Conservation (phyloP, 1,140 invertebrate genomes). For the Trissolcus basalis region DNA sequence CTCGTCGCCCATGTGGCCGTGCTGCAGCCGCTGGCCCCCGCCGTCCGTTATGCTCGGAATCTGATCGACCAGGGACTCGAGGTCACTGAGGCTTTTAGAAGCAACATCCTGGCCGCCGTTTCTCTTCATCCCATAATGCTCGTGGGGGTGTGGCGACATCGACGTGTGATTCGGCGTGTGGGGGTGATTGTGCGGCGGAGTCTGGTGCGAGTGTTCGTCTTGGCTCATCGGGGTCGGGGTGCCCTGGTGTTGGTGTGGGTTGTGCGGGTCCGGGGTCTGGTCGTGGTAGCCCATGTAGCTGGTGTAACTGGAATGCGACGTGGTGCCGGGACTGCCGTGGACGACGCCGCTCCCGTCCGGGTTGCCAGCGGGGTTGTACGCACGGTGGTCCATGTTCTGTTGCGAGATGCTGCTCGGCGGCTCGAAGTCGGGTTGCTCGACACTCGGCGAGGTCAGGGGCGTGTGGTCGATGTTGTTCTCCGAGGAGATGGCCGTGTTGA, state of each 20-base stretch:
- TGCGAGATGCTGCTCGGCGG: constrained; percentile 80
- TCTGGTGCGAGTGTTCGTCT: constrained; percentile 72
- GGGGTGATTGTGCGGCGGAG: constrained; percentile 70
- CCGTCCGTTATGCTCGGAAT: constrained; percentile 90
- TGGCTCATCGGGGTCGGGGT: constrained; percentile 71
- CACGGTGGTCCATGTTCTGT: constrained; percentile 76
- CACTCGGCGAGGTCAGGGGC: constrained; percentile 80
- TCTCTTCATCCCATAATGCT: constrained; percentile 69
- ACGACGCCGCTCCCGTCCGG: constrained; percentile 65
- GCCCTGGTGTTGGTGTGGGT: constrained; percentile 68
- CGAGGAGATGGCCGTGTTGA: constrained; percentile 85
- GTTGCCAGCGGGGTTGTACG: constrained; percentile 74
- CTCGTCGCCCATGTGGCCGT: constrained; percentile 67
- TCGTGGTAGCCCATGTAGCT: constrained; percentile 74
- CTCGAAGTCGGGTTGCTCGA: constrained; percentile 86
- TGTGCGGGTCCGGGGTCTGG: constrained; percentile 65
- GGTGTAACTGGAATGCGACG: constrained; percentile 68
- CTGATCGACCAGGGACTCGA: constrained; percentile 93
- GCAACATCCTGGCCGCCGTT: constrained; percentile 83
- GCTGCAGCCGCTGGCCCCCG: constrained; percentile 71
- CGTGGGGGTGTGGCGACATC: constrained; percentile 73
- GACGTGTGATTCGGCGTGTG: constrained; percentile 71
- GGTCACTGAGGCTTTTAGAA: constrained; percentile 89
- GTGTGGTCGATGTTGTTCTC: constrained; percentile 80
- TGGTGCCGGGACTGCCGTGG: constrained; percentile 70